Evolutionary conservation across 2,113 vertebrate species (phyloP).

Genomic region (Chaetura pelagica): DNA sequence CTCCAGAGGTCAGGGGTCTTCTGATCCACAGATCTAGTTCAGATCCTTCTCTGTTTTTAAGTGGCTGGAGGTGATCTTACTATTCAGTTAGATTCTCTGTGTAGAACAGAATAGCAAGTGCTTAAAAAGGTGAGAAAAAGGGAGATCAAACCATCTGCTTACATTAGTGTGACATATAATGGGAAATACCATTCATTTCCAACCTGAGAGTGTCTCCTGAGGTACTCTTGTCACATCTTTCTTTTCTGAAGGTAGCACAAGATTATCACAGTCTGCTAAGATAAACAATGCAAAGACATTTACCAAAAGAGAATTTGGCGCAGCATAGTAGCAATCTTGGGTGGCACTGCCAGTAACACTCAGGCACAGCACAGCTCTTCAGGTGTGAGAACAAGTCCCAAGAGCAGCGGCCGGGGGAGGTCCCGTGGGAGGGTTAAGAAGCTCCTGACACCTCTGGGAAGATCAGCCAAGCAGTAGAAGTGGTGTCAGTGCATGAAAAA

Average conservation of each 20-base stretch:
- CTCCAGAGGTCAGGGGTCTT: neutral
- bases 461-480: neutral
- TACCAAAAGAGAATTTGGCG: neutral
- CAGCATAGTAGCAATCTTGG: neutral
- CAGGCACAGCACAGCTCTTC: neutral
- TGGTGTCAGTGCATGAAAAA: constrained; percentile 17
- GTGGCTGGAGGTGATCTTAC: neutral
- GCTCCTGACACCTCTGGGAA: neutral
- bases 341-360: neutral
- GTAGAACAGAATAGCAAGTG: neutral
- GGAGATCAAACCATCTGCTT: neutral
- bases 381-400: neutral
- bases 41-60: neutral
- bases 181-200: neutral
- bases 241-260: neutral
- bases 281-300: neutral
- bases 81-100: neutral
- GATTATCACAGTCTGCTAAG: neutral
- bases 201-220: neutral
- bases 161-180: neutral
- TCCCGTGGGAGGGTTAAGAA: neutral
- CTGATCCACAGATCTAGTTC: neutral
- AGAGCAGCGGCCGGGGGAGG: neutral
- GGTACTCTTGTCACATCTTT: neutral
- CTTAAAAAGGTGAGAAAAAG: neutral